Conservation (phyloP, 1,140 invertebrate genomes). For the Hypsibius dujardini region DNA sequence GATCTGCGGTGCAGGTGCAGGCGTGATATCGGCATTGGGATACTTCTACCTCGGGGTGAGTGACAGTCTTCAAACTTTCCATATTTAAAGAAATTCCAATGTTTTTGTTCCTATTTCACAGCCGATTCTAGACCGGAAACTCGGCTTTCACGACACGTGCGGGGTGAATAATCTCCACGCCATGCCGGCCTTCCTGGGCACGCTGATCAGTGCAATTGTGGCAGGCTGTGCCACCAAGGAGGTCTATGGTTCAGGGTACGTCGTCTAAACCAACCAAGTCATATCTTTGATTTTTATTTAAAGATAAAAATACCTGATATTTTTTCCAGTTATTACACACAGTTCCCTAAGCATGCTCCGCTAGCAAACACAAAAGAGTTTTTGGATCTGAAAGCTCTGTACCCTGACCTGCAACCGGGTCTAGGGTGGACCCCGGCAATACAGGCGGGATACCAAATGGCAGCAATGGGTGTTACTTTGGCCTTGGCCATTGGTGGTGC, state of each 20-base stretch:
- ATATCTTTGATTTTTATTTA: neutral
- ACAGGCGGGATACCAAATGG: conserved; percentile 62
- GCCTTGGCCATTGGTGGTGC: conserved; percentile 53
- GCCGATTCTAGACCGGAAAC: conserved; percentile 48
- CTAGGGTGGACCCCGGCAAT: conserved; percentile 42
- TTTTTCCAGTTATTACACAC: conserved; percentile 34
- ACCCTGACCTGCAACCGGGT: conserved; percentile 33
- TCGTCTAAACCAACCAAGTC: neutral
- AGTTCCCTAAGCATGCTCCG: conserved; percentile 39
- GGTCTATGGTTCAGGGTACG: conserved; percentile 34
- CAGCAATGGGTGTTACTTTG: conserved; percentile 51
- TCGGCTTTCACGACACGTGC: conserved; percentile 72
- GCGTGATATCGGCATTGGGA: conserved; percentile 60
- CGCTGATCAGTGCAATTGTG: conserved; percentile 53
- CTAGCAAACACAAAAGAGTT: conserved; percentile 29
- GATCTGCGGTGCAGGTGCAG: conserved; percentile 58
- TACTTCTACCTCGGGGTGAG: conserved; percentile 63
- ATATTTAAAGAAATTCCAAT: neutral
- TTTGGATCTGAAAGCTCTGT: conserved; percentile 24
- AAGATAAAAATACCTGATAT: neutral
- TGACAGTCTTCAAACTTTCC: neutral
- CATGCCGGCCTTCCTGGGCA: conserved; percentile 73
- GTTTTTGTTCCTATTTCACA: conserved; percentile 32
- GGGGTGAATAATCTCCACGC: conserved; percentile 90
- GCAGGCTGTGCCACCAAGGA: conserved; percentile 48